Base-by-base conservation (phyloP, 2,113 vertebrate species). In the Antechinus stuartii region DNA sequence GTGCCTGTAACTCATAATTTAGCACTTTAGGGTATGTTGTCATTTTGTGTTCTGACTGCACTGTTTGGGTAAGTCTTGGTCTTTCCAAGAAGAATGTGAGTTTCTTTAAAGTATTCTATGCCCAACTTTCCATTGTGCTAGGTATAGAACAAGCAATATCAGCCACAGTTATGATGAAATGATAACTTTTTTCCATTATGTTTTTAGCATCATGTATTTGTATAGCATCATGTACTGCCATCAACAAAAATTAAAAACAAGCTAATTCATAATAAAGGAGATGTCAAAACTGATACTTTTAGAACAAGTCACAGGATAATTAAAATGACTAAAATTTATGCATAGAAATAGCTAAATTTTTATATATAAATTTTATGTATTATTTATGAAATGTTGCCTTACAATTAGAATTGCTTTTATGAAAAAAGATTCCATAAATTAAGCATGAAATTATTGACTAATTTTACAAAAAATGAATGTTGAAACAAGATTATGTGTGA, bases 361-460 rank as follows among this genome's bases (percentile, higher is more conserved):
- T 52, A 52, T 52, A 11, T 52, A 52, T 16, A 19, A 91, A 96
- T 91, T 96, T 95, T 61, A 49, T 35, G 8, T 47, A 25, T 57
- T 93, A 11, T 10, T 52, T 52, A 52, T 52, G 91, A 94, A 49
- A 22, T 54, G 91, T 90, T 94, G 92, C 23, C 93, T 54, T 93
- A 91, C 90, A 96, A 42, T 5, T 8, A 22, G 1, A 84, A 42
- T 19, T 23, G 35, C 35, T 76, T n/a, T n/a, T 76, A 14, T 76
- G 68, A 42, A 84, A 76, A 23, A 84, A 93, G 91, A 91, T 1
- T 91, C 8, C 76, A 94, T 22, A 26, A 94, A 50, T 27, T 94
- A 90, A 55, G 54, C 84, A 52, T 46, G 91, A 97, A 1, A 94
- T 95, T 35, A 90, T 90, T 95, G 93, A 42, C n/a, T 91, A 76